Base-by-base conservation (phyloP, 2,888 invertebrate genomes). In the Macrophya annulata region DNA sequence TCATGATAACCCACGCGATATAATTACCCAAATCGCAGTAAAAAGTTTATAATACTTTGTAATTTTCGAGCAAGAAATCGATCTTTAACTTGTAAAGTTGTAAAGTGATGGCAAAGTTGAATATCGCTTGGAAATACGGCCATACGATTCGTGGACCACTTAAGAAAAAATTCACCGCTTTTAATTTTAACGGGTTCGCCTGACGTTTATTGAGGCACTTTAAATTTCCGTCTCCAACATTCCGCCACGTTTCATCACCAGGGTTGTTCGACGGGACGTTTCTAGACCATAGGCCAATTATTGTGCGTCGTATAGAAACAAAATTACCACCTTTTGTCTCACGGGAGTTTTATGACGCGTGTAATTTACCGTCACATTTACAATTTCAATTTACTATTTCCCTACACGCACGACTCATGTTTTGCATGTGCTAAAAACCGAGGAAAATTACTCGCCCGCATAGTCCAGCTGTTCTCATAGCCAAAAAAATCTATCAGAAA, bases 321-420 rank as follows among this genome's bases (percentile, higher is more conserved):
- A 55, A n/a, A 55, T 37, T 40, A 40, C 55, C 55, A 25, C 59
- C 59, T 40, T 37, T 37, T 37, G 79, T 79, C 55, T 79, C 9
- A 55, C 31, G 31, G 2, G 51, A 51, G n/a, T 25, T 59, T 79
- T 79, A 79, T 45, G 79, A 79, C 8, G 12, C 40, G 31, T 37
- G 15, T 79, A 31, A 59, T 79, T 51, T 37, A 59, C 79, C 79
- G 17, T 74, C 25, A 40, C 25, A 76, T 45, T 76, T 48, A 45
- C 74, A 48, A 48, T 74, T 74, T 74, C 74, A 15, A 45, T 74
- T 48, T 48, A 48, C 45, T 3, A 76, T 71, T 71, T 25, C 5
- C 21, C 17, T 5, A 76, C 43, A 76, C 43, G 45, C 17, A 76
- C 45, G 76, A 48, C 12, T 48, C 45, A 48, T 45, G 21, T 25